A percentile compares a stretch with the other conserved stretches of the same genome.
phyloP scores from a whole-genome alignment of 2,797 vertebrate genomes.

The Allobates femoralis region DNA sequence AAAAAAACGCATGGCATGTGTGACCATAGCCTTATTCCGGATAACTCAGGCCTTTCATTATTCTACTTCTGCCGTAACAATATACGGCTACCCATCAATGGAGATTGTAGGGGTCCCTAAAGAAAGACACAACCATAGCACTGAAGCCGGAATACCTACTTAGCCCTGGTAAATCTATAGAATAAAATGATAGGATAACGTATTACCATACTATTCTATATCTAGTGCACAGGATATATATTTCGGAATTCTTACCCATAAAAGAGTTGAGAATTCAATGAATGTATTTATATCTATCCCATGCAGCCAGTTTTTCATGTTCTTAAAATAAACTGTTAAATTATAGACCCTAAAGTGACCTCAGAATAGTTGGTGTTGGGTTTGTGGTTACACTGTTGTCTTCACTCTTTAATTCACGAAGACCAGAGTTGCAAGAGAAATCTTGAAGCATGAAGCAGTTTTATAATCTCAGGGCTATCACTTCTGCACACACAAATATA shows the following conservation, averaged over 20 bases:
- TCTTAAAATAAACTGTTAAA: constrained; percentile 70
- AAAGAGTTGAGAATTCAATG: constrained; percentile 14
- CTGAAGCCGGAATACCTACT: background rate
- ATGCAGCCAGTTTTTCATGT: constrained; percentile 42
- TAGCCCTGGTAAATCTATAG: background rate
- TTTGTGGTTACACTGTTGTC: constrained; percentile 66
- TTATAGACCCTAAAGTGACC: constrained; percentile 67
- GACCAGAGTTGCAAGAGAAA: constrained; percentile 62
- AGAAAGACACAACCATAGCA: background rate
- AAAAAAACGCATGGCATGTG: too few species aligned
- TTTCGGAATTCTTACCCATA: constrained; percentile 38
- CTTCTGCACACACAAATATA: constrained; percentile 32
- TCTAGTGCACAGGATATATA: constrained; percentile 13
- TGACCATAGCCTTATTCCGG: too few species aligned
- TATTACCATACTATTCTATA: background rate
- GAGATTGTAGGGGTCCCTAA: background rate
- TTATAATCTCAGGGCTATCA: constrained; percentile 56
- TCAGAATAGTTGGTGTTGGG: constrained; percentile 68
- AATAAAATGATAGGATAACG: background rate
- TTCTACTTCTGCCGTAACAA: too few species aligned
- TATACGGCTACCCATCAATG: background rate
- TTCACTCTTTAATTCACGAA: constrained; percentile 70
- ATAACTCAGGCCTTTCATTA: too few species aligned
- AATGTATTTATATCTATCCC: constrained; percentile 47
- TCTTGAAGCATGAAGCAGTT: constrained; percentile 64